Evolutionary conservation across 2,797 vertebrate species (phyloP).

Genomic region (Carapus acus): DNA sequence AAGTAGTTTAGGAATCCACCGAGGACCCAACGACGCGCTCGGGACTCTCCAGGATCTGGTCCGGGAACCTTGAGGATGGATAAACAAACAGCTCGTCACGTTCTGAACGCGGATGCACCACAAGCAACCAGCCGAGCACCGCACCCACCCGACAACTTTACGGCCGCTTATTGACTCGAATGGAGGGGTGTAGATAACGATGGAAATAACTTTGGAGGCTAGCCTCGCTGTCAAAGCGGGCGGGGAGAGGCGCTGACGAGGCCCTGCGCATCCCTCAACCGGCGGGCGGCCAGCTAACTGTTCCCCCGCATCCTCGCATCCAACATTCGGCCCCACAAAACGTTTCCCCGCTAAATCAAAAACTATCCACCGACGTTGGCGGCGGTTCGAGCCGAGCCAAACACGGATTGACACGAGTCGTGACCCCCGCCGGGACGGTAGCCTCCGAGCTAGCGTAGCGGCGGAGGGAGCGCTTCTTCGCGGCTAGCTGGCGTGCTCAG

Average conservation of each 20-base stretch:
- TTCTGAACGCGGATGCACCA: too few species aligned
- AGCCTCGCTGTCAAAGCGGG: not conserved
- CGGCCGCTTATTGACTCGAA: too few species aligned
- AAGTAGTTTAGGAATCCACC: too few species aligned
- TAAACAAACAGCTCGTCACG: slow-evolving; percentile 18
- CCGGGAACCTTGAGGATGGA: slow-evolving; percentile 42
- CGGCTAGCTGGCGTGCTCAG: slow-evolving; percentile 36
- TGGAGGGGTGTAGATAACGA: too few species aligned
- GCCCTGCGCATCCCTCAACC: slow-evolving; percentile 35
- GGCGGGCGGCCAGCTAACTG: slow-evolving; percentile 27
- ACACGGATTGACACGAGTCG: not conserved
- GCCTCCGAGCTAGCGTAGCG: slow-evolving; percentile 39
- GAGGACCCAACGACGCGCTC: too few species aligned
- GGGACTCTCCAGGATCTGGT: slow-evolving; percentile 16
- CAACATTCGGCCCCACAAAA: not conserved
- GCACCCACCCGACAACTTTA: too few species aligned
- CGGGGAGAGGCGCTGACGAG: slow-evolving; percentile 30
- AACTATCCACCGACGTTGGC: not conserved
- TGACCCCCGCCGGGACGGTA: slow-evolving; percentile 24
- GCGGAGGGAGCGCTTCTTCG: slow-evolving; percentile 6
- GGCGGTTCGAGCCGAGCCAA: not conserved
- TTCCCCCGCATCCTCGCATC: slow-evolving; percentile 12
- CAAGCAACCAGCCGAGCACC: too few species aligned
- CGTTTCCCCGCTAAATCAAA: not conserved
- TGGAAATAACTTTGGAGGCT: not conserved